Base-by-base conservation (phyloP, 2,888 invertebrate species). In the Timema podura region DNA sequence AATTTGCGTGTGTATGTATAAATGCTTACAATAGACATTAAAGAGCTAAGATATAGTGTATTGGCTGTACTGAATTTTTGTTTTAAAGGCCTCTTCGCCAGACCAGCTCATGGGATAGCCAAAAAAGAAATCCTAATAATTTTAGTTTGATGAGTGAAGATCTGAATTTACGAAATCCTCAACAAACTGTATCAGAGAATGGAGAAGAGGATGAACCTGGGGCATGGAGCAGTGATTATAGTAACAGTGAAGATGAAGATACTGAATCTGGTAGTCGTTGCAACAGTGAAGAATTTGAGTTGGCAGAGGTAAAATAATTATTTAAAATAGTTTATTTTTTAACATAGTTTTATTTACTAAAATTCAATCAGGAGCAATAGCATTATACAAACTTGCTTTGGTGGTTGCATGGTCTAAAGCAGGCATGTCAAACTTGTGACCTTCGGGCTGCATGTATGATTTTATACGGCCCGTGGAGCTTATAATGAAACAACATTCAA, bases 221-320 rank as follows among this genome's bases (percentile, higher is more conserved):
- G 65, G 92, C 91, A 78, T 95, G 95, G 92, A 95, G 94, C 76
- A 95, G 94, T 2, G 95, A 95, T 80, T 93, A 93, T 78, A 95
- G 93, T 73, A 94, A 95, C 76, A 93, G 93, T 74, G 95, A 94
- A 74, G 95, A 95, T 74, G 95, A 95, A 77, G 92, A 93, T 72
- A 84, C 85, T 0, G 83, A 86, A 73, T 83, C 86, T 16, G 90
- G 57, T 16, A 30, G 57, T 57, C 57, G 15, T 3, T 15, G n/a
- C 57, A 57, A 57, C 13, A 57, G 8, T 57, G 57, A 57, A 11
- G 30, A 57, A n/a, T 30, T 57, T 6, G 30, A 57, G 30, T 30
- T 57, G 15, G 57, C 57, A n/a, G 57, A 57, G 57, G 57, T 57
- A n/a, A 8, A 30, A 8, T 57, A 8, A 16, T 57, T 57, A n/a